Evolutionary conservation across 2,888 invertebrate genomes (phyloP).

Genomic region (Meta bourneti): DNA sequence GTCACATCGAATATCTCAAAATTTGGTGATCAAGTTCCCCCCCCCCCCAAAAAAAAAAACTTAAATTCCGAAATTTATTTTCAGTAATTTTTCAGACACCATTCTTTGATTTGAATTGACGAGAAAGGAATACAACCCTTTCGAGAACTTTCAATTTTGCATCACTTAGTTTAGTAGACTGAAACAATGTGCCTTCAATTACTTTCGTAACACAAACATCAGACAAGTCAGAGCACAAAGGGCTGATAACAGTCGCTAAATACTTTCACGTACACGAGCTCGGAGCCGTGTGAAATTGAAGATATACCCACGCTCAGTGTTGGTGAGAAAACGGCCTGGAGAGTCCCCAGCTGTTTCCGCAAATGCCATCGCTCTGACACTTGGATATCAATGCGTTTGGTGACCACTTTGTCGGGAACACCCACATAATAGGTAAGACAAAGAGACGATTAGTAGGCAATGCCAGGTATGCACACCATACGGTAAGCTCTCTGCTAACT

Average conservation of each 20-base stretch:
- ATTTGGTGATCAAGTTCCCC: not conserved
- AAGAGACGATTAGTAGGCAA: conserved; percentile 19
- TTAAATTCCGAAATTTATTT: too few relatives aligned
- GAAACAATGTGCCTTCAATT: too few relatives aligned
- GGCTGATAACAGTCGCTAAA: not conserved
- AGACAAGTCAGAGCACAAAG: not conserved
- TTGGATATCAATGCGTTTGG: too few relatives aligned
- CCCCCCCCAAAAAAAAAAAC: not conserved
- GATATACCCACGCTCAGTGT: not conserved
- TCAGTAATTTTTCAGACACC: too few relatives aligned
- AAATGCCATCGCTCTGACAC: not conserved
- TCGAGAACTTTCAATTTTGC: too few relatives aligned
- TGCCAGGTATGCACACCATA: conserved; percentile 6
- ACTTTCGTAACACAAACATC: not conserved
- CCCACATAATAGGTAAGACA: not conserved
- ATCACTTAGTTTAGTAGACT: too few relatives aligned
- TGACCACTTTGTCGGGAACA: too few relatives aligned
- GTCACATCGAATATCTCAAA: too few relatives aligned
- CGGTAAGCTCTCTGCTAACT: conserved; percentile 5
- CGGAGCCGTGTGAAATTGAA: not conserved
- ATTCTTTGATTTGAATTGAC: too few relatives aligned
- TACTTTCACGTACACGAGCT: not conserved
- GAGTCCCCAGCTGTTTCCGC: not conserved
- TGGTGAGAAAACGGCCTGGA: not conserved
- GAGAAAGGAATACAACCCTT: too few relatives aligned